Conservation (phyloP, 2,888 invertebrate genomes). For the Diaperis boleti region DNA sequence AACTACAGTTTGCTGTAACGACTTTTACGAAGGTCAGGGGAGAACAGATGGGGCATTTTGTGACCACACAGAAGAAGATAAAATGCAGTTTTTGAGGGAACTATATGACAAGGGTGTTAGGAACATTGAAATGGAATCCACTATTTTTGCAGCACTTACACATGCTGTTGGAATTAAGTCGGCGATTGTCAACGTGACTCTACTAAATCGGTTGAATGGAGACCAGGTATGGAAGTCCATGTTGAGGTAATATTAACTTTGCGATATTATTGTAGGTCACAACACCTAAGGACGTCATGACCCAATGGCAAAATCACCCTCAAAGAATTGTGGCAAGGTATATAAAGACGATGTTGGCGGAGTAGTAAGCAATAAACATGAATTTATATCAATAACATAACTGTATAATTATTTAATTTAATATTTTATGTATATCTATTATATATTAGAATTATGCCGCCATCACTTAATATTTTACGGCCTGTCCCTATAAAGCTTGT, state of each 20-base stretch:
- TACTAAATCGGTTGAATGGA: conserved; percentile 91
- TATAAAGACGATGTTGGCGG: conserved; percentile 66
- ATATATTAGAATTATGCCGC: too few relatives aligned
- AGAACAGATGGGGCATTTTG: conserved; percentile 97
- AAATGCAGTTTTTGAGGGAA: conserved; percentile 85
- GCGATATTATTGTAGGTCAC: conserved; percentile 74
- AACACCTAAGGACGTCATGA: conserved; percentile 87
- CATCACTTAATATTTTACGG: too few relatives aligned
- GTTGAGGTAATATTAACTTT: not conserved
- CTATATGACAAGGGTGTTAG: conserved; percentile 84
- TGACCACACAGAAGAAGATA: conserved; percentile 89
- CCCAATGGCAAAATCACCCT: conserved; percentile 92
- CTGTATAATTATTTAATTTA: too few relatives aligned
- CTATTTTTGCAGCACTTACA: conserved; percentile 93
- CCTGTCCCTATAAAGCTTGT: too few relatives aligned
- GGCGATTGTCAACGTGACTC: conserved; percentile 92
- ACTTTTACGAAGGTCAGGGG: conserved; percentile 99
- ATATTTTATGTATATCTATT: too few relatives aligned
- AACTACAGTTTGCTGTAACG: conserved; percentile 96
- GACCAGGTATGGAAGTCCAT: conserved; percentile 81
- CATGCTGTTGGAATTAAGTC: conserved; percentile 94
- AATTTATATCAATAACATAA: too few relatives aligned
- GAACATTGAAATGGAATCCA: conserved; percentile 98
- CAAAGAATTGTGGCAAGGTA: conserved; percentile 86
- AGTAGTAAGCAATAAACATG: too few relatives aligned